These are phyloP conservation scores for Harpalus rubripes DNA, from an alignment of 2,888 invertebrate genomes.

Conservation along the genomic window DNA sequence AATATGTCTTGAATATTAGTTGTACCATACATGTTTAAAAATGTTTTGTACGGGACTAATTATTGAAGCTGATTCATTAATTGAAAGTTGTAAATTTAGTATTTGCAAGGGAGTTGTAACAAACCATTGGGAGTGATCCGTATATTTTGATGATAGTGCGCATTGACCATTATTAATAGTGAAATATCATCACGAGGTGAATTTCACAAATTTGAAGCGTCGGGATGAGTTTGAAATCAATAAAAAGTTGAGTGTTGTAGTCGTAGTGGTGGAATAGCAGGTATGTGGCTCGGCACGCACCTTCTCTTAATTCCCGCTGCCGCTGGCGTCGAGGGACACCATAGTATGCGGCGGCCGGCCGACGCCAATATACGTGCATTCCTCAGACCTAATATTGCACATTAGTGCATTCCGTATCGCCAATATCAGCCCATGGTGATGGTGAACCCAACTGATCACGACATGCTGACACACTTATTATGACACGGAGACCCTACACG, in stretches of 20 bases:
- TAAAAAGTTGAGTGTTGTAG: neutral
- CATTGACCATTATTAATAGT: neutral
- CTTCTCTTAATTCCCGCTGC: constrained; percentile 20
- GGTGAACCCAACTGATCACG: neutral
- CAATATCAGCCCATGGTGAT: constrained; percentile 50
- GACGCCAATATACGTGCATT: constrained; percentile 72
- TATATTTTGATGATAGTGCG: no score
- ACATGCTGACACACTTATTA: constrained; percentile 44
- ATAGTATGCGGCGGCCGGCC: constrained; percentile 30
- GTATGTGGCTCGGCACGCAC: constrained; percentile 44
- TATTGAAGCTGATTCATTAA: no score
- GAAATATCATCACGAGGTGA: neutral
- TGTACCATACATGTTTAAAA: no score
- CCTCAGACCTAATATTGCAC: constrained; percentile 69
- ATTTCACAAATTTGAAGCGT: constrained; percentile 3
- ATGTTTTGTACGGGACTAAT: no score
- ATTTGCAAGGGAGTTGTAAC: no score
- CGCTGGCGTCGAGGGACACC: constrained; percentile 7
- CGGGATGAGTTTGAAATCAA: constrained; percentile 8
- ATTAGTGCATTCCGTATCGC: constrained; percentile 65
- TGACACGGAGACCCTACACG: neutral
- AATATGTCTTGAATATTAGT: no score
- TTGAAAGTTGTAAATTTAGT: no score
- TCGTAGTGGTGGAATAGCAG: constrained; percentile 13
- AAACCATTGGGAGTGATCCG: no score